These are phyloP conservation scores for Cyprinodon variegatus DNA, from an alignment of 2,113 vertebrate species.

Conservation along the genomic window DNA sequence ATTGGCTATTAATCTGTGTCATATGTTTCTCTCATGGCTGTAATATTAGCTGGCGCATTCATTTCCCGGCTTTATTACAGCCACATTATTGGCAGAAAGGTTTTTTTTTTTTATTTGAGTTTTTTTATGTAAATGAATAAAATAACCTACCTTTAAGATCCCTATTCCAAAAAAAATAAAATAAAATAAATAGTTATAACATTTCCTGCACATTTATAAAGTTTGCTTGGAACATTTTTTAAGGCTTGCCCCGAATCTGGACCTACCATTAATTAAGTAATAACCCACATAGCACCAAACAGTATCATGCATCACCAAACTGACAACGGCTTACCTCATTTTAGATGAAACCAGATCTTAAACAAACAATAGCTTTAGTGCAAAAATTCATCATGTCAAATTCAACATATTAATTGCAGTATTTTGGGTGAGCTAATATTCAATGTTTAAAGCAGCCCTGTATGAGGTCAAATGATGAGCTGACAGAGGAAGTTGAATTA, in stretches of 20 bases:
- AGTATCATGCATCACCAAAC: neutral
- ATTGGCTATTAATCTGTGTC: neutral
- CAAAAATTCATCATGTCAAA: neutral
- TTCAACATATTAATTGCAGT: too few relatives aligned
- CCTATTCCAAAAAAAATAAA: too few relatives aligned
- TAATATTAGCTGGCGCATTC: neutral
- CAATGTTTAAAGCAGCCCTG: neutral
- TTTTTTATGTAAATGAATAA: neutral
- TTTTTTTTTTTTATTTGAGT: neutral
- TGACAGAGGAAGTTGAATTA: conserved; percentile 35
- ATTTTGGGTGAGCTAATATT: neutral
- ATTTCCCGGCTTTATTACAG: conserved; percentile 1
- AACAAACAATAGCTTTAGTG: too few relatives aligned
- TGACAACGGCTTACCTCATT: conserved; percentile 6
- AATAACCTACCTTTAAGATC: neutral
- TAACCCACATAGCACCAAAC: neutral
- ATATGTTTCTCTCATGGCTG: neutral
- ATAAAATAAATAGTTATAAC: neutral
- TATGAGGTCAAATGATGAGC: conserved; percentile 30
- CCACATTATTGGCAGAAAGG: conserved; percentile 23
- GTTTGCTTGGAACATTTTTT: neutral
- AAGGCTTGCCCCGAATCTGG: neutral
- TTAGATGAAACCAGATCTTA: too few relatives aligned
- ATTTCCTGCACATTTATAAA: conserved; percentile 1
- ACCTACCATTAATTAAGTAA: conserved; percentile 14